Conservation (phyloP, 2,113 vertebrate genomes). For the Apeltes quadracus region DNA sequence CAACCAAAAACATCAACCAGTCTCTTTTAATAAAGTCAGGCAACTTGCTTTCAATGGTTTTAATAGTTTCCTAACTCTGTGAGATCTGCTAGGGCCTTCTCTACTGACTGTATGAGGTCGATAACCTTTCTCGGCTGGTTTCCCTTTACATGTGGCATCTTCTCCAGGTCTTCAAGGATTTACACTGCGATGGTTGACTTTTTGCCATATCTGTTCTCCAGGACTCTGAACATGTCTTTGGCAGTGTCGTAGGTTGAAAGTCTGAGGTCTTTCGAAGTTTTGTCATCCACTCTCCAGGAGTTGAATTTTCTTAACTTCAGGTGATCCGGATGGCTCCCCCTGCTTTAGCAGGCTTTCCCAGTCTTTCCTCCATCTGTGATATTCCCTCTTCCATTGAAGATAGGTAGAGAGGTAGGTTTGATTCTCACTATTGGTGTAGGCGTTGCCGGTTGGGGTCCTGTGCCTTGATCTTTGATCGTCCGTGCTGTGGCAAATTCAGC, state of each 20-base stretch:
- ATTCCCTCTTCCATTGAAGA: neutral
- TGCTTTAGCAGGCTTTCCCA: neutral
- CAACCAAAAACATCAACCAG: neutral
- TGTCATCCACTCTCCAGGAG: neutral
- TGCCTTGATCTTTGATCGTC: too few relatives aligned
- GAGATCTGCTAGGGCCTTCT: neutral
- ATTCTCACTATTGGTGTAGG: neutral
- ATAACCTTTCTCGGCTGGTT: slow-evolving; percentile 72
- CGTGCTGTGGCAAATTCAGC: too few relatives aligned
- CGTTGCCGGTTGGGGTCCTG: neutral
- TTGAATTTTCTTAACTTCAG: neutral
- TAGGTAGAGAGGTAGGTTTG: neutral
- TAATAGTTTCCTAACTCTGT: neutral
- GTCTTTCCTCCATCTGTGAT: slow-evolving; percentile 3
- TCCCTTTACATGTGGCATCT: neutral
- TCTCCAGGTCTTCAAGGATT: neutral
- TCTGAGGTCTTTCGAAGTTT: neutral
- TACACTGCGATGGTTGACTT: neutral
- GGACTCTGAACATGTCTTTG: neutral
- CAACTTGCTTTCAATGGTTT: neutral
- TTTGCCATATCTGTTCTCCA: slow-evolving; percentile 8
- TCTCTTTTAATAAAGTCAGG: neutral
- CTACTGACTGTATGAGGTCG: neutral
- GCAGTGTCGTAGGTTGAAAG: neutral
- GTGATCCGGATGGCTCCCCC: neutral